phyloP scores from a whole-genome alignment of 2,797 vertebrate genomes.

The Balearica regulorum region DNA sequence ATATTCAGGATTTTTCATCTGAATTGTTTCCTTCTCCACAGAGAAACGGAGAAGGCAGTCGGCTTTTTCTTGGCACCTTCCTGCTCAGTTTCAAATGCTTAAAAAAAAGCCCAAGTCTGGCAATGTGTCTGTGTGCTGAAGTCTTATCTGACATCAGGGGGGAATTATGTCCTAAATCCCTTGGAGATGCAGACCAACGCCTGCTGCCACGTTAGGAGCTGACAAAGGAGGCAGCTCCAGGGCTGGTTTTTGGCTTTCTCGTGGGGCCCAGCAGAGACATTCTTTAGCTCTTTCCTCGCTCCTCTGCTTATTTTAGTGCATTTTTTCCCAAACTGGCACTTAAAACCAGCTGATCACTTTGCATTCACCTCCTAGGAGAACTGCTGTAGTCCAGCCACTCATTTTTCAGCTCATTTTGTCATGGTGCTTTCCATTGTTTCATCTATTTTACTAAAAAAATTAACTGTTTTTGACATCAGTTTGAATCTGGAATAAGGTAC shows the following conservation, averaged over 20 bases:
- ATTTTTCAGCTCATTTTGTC: neutral
- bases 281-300: neutral
- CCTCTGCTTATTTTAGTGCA: conserved; percentile 8
- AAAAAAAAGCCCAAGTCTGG: neutral
- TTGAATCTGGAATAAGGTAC: neutral
- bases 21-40: neutral
- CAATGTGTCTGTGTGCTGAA: neutral
- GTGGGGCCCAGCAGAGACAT: neutral
- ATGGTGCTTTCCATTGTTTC: neutral
- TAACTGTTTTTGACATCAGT: neutral
- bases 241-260: neutral
- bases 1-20: neutral
- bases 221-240: neutral
- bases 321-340: neutral
- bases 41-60: neutral
- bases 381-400: neutral
- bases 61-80: neutral
- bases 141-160: conserved; percentile 19
- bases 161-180: conserved; percentile 23
- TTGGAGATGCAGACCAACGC: neutral
- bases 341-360: neutral
- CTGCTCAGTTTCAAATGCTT: neutral
- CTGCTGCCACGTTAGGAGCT: neutral
- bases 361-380: neutral
- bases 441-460: neutral